Percentiles rank a stretch among this genome's conserved stretches.
Evolutionary conservation across 2,797 vertebrate species (phyloP).

Genomic region (Enteromius treurensis): DNA sequence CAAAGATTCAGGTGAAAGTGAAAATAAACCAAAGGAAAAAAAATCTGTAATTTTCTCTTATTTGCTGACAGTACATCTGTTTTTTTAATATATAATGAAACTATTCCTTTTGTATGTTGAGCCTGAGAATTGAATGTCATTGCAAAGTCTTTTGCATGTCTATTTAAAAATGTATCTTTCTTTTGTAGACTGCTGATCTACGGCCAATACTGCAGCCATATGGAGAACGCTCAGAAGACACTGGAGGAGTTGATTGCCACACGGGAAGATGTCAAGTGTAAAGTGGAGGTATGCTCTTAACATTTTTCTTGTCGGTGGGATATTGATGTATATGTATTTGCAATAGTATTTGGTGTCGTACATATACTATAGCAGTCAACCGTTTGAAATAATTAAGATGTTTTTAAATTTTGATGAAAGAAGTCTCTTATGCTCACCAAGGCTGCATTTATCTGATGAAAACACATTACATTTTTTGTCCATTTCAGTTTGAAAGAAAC

Average conservation of each 20-base stretch:
- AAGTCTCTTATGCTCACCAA: not conserved
- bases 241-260: slow-evolving; percentile 89
- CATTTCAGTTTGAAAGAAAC: not conserved
- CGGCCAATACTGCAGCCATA: slow-evolving; percentile 96
- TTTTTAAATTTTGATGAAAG: not conserved
- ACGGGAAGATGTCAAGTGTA: slow-evolving; percentile 89
- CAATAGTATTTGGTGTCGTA: not conserved
- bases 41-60: not conserved
- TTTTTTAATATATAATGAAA: not conserved
- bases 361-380: not conserved
- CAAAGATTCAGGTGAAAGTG: not conserved
- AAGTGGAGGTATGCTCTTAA: slow-evolving; percentile 87
- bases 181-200: slow-evolving; percentile 90
- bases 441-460: not conserved
- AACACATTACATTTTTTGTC: not conserved
- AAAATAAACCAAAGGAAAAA: not conserved
- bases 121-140: not conserved
- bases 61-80: not conserved
- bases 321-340: not conserved
- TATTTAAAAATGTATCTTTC: not conserved
- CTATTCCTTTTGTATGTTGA: not conserved
- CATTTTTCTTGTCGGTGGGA: not conserved
- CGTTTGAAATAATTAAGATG: not conserved
- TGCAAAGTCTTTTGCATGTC: not conserved
- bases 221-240: slow-evolving; percentile 94